Evolutionary conservation across 2,888 invertebrate species (phyloP), one percentile per base, ranked within the genome.

Genomic region (Zootermopsis nevadensis): DNA sequence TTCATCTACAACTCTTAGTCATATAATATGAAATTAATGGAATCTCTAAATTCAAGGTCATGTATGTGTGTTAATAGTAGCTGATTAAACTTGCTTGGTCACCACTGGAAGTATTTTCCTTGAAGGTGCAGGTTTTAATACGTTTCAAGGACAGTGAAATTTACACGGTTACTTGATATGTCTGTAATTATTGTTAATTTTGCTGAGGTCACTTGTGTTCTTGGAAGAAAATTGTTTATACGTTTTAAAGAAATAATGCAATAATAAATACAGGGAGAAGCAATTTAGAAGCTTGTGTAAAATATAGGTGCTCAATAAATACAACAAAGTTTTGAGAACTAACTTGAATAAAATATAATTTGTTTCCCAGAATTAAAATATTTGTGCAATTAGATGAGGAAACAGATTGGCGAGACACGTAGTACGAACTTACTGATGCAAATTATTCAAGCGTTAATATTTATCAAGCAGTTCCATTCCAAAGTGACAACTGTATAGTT

Each of bases 11-110:
- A n/a, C 48, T 48, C 6, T 69, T 27, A 31, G 12, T 31, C 33
- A 33, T 15, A 1, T 74, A n/a, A 30, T n/a, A 35, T 33, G 19
- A n/a, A 38, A 10, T 74, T 74, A 74, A 74, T 38, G 7, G 24
- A 74, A 38, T 42, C 22, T 74, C 38, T 4, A 38, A 74, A 74
- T 74, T 38, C 38, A 42, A 74, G 74, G 74, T 74, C 74, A 74
- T 12, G n/a, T 74, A n/a, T n/a, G n/a, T n/a, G n/a, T n/a, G n/a
- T n/a, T n/a, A n/a, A n/a, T n/a, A n/a, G n/a, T n/a, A n/a, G n/a
- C n/a, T n/a, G n/a, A n/a, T n/a, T n/a, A n/a, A n/a, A n/a, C 30
- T 69, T 69, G 42, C 6, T 60, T 4, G n/a, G 27, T n/a, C 74
- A 42, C 38, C 24, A n/a, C 42, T 38, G 31, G 22, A 27, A n/a